Percentiles rank a stretch among this genome's conserved stretches.
phyloP scores from a whole-genome alignment of 2,888 invertebrate species.

The Mythimna ferrago region DNA sequence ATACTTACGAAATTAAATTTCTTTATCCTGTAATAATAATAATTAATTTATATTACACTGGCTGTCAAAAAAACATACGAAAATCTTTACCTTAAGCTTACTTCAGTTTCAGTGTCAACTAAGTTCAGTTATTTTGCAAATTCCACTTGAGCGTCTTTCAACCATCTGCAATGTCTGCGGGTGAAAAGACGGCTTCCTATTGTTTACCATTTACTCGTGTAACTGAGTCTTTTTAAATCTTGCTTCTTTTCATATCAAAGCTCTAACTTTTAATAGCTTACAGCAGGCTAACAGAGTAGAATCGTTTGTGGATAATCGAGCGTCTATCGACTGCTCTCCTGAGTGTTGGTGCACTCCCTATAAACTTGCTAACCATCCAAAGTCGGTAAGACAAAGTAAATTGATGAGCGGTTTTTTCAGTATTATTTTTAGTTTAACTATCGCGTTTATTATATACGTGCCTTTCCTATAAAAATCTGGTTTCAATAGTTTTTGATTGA shows the following conservation, averaged over 20 bases:
- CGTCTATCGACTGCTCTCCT: not conserved
- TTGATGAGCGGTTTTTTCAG: not conserved
- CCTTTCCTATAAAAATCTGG: not conserved
- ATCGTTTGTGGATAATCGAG: not conserved
- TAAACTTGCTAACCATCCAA: not conserved
- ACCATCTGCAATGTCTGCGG: not conserved
- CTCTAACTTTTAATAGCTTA: slow-evolving; percentile 8
- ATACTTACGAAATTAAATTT: not conserved
- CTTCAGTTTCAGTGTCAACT: not conserved
- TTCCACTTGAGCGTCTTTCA: not conserved
- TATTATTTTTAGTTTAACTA: not conserved
- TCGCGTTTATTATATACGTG: not conserved
- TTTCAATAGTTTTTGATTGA: not conserved
- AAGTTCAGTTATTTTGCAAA: not conserved
- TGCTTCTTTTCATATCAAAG: not conserved
- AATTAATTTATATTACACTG: not conserved
- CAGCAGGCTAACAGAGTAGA: not conserved
- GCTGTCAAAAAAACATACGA: not conserved
- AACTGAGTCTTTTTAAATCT: not conserved
- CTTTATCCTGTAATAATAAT: not conserved
- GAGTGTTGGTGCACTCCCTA: not conserved
- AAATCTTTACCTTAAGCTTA: not conserved
- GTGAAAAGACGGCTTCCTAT: not conserved
- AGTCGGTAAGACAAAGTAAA: not conserved
- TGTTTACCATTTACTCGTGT: not conserved